A percentile compares a stretch with the other conserved stretches of the same genome.
These are phyloP conservation scores for Xiphorhynchus elegans DNA, from an alignment of 2,113 vertebrate genomes.

Conservation along the genomic window DNA sequence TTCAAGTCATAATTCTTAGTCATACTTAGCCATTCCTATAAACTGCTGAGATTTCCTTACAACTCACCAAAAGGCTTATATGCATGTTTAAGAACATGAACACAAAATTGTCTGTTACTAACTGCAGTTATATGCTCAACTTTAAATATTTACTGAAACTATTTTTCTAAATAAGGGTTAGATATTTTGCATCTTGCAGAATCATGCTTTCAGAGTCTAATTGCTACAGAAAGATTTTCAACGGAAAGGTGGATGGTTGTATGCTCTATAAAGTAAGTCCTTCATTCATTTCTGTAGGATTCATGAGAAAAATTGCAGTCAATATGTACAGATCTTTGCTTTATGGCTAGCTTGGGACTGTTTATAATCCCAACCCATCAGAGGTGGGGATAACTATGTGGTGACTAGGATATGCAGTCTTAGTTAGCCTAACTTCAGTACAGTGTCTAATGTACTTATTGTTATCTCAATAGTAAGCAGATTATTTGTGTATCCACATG, in stretches of 20 bases:
- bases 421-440: neutral
- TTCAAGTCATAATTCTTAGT: neutral
- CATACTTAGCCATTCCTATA: neutral
- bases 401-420: neutral
- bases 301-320: neutral
- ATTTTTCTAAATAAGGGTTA: neutral
- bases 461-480: neutral
- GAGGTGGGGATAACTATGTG: neutral
- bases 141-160: neutral
- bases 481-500: neutral
- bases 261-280: neutral
- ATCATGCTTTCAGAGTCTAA: neutral
- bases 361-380: neutral
- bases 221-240: neutral
- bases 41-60: neutral
- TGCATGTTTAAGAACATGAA: neutral
- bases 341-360: neutral
- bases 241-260: neutral
- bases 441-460: neutral
- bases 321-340: neutral
- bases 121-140: neutral
- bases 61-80: neutral
- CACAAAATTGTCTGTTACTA: neutral
- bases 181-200: neutral
- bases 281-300: neutral